A percentile compares a stretch with the other conserved stretches of the same genome.
These are phyloP conservation scores for Dascyllus trimaculatus DNA, from an alignment of 2,113 vertebrate species.

Conservation along the genomic window DNA sequence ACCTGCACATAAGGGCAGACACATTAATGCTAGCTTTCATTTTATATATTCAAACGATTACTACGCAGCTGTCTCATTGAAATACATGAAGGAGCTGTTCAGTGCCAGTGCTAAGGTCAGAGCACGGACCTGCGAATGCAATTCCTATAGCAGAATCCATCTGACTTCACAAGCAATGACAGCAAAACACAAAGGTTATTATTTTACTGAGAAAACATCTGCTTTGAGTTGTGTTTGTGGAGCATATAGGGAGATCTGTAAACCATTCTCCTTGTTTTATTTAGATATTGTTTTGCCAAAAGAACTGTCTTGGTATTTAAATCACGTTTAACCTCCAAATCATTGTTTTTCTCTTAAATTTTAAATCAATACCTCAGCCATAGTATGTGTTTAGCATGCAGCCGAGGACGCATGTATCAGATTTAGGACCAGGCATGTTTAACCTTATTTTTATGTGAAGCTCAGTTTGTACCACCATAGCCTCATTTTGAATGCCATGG, in stretches of 20 bases:
- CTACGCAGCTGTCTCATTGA: background rate
- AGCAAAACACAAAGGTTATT: background rate
- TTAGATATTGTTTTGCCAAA: no score
- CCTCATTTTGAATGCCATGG: constrained; percentile 6
- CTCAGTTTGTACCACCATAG: background rate
- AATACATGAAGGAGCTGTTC: background rate
- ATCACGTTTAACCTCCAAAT: constrained; percentile 2
- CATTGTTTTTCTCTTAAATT: background rate
- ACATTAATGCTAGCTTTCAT: background rate
- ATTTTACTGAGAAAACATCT: background rate
- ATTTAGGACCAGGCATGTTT: background rate
- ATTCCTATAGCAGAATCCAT: background rate
- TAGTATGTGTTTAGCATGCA: background rate
- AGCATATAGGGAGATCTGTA: background rate
- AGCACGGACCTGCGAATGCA: background rate
- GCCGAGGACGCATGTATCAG: background rate
- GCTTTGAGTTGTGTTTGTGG: background rate
- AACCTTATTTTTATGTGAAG: constrained; percentile 9
- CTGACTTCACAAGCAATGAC: background rate
- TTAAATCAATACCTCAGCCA: background rate
- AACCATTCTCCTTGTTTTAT: no score
- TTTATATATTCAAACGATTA: background rate
- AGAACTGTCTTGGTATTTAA: no score
- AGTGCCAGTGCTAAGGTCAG: background rate
- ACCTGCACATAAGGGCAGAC: no score